phyloP scores from a whole-genome alignment of 2,888 invertebrate species.

The Ophraella communa region DNA sequence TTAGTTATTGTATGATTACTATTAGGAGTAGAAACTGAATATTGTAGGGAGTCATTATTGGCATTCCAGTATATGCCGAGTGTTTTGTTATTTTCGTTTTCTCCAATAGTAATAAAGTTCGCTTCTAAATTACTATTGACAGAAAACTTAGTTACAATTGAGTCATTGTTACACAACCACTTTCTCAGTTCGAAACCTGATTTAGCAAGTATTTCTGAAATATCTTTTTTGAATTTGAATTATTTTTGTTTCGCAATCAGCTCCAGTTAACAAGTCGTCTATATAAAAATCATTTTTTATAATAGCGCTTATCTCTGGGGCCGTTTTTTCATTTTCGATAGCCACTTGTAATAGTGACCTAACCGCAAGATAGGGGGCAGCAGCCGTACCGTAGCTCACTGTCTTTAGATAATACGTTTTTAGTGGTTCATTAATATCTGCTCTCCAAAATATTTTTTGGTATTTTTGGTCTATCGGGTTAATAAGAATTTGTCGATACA shows the following conservation, averaged over 20 bases:
- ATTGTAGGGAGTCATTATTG: constrained; percentile 21
- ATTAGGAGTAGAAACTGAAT: background rate
- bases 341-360: constrained; percentile 42
- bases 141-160: background rate
- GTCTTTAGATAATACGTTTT: constrained; percentile 12
- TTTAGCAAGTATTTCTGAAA: constrained; percentile 7
- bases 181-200: constrained; percentile 24
- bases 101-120: constrained; percentile 15
- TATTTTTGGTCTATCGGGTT: background rate
- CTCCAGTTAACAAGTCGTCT: too few species aligned
- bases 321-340: constrained; percentile 30
- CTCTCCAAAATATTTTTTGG: constrained; percentile 53
- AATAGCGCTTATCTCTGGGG: constrained; percentile 28
- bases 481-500: constrained; percentile 36
- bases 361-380: constrained; percentile 37
- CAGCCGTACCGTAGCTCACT: background rate
- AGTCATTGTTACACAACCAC: constrained; percentile 4
- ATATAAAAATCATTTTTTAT: too few species aligned
- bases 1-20: constrained; percentile 6
- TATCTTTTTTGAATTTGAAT: too few species aligned
- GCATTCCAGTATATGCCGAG: constrained; percentile 29
- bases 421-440: constrained; percentile 32
- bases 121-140: constrained; percentile 7
- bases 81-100: constrained; percentile 22
- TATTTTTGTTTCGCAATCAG: too few species aligned